These are phyloP conservation scores for Epizoanthus rinbou DNA, from an alignment of 92 coral and sea anemone species.

Conservation along the genomic window DNA sequence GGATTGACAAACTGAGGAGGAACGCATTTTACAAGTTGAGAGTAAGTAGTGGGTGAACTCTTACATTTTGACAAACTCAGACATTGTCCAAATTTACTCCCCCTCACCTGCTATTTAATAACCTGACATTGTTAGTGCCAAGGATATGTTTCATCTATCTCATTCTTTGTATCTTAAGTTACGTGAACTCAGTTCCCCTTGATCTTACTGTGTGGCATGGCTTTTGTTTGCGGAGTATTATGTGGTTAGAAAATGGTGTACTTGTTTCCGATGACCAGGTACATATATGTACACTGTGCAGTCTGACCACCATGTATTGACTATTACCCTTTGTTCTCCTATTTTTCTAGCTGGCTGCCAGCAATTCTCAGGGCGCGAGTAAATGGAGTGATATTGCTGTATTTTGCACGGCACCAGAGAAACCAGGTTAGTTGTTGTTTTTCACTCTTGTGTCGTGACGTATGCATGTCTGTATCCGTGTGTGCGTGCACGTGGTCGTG, in stretches of 20 bases:
- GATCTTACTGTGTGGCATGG: too few species aligned
- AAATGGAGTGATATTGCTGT: conserved; percentile 86
- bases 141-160: background rate
- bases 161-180: background rate
- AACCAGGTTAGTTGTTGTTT: conserved; percentile 68
- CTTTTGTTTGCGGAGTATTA: too few species aligned
- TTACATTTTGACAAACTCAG: background rate
- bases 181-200: too few species aligned
- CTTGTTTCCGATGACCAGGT: background rate
- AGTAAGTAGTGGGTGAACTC: conserved; percentile 65
- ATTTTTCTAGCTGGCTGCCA: conserved; percentile 72
- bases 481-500: too few species aligned
- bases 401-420: conserved; percentile 81
- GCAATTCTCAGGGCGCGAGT: conserved; percentile 80
- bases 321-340: background rate
- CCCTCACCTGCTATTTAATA: background rate
- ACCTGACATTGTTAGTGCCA: background rate
- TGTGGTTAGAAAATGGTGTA: background rate
- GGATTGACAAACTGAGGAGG: conserved; percentile 80
- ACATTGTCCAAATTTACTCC: too few species aligned
- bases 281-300: background rate
- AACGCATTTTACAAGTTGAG: conserved; percentile 87
- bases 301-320: too few species aligned
- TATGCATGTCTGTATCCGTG: background rate
- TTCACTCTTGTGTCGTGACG: background rate